A percentile compares a stretch with the other conserved stretches of the same genome.
Evolutionary conservation across 2,113 vertebrate genomes (phyloP).

Genomic region (Cavia aperea): DNA sequence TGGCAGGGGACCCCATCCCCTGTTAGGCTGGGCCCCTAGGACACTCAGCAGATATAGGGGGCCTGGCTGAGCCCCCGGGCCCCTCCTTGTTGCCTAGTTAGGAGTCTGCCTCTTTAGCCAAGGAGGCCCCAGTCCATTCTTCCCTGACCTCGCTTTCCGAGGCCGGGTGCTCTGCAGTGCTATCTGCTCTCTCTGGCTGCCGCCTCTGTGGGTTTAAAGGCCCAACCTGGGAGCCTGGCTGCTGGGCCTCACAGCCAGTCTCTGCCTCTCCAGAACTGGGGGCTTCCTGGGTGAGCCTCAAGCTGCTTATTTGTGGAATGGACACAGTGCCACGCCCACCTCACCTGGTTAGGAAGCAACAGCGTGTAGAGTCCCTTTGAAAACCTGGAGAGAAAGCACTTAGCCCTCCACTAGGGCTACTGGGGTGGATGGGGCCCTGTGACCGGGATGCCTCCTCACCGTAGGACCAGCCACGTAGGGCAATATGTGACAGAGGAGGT

Average conservation of each 20-base stretch:
- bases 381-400: fast-evolving
- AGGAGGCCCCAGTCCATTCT: not conserved
- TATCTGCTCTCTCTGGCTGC: no score
- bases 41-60: not conserved
- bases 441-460: not conserved
- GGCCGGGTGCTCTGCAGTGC: not conserved
- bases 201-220: not conserved
- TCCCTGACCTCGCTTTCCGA: not conserved
- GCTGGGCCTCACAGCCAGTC: not conserved
- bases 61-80: not conserved
- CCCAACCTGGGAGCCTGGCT: not conserved
- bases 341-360: not conserved
- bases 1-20: fast-evolving
- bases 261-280: not conserved
- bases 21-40: not conserved
- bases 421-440: not conserved
- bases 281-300: not conserved
- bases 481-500: not conserved
- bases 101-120: not conserved
- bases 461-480: fast-evolving
- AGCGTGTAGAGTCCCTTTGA: not conserved
- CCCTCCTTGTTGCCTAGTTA: not conserved
- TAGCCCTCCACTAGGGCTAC: not conserved
- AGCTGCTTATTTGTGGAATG: not conserved
- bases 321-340: fast-evolving